Base-by-base conservation (phyloP, 2,888 invertebrate genomes). In the Stictocephala bisonia region DNA sequence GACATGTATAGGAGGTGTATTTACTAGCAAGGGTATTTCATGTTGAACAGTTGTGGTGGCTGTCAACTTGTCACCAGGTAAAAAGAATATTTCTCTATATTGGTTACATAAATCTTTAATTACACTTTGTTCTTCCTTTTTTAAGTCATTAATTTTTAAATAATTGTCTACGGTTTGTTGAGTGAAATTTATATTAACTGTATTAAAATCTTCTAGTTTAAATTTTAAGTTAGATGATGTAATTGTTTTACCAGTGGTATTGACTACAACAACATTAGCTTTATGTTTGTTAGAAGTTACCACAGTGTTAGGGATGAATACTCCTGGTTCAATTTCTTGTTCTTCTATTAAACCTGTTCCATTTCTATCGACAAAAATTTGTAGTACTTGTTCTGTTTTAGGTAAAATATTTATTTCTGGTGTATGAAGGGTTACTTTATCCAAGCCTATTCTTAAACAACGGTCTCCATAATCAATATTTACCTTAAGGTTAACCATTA, bases 321-420 rank as follows among this genome's bases (percentile, higher is more conserved):
- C 6, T 31, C 60, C 60, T n/a, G 27, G 60, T 29, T 60, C 60
- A 20, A 60, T 29, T 29, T 29, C 27, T 15, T 3, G 6, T 29
- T 60, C 29, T 15, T 60, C 60, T 29, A 60, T 60, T 29, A 60
- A 31, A 29, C 60, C 60, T 31, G 11, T 15, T 11, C 56, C 56
- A 56, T 56, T 56, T 24, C 11, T 1, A 15, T 56, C 26, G 13
- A 56, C 56, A 24, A 56, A 3, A 3, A 56, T 26, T 24, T 2
- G 11, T 6, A 26, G 22, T 22, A 15, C 26, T 27, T n/a, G 15
- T 56, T 22, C n/a, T n/a, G n/a, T n/a, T n/a, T n/a, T n/a, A n/a
- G n/a, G n/a, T n/a, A n/a, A n/a, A n/a, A n/a, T n/a, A n/a, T n/a
- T n/a, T n/a, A n/a, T n/a, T n/a, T n/a, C n/a, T n/a, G n/a, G n/a